Evolutionary conservation across 2,888 invertebrate species (phyloP), one percentile per base, ranked within the genome.

Genomic region (Diplazon laetatorius): DNA sequence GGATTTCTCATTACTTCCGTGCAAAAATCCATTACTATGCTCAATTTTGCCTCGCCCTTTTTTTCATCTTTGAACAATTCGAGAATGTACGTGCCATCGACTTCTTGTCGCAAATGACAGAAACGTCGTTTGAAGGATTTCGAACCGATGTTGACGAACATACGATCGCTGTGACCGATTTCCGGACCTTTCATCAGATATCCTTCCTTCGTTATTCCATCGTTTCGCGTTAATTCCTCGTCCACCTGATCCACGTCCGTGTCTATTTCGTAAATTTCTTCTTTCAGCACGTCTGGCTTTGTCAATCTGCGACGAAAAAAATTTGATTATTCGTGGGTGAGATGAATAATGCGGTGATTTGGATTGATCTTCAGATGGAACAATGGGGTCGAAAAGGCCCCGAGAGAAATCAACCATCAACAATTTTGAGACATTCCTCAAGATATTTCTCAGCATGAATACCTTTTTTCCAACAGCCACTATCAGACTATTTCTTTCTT

Each of bases 31-130:
- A 98, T 96, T 82, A 97, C 97, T 89, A 98, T 96, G 39, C 97
- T 96, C 82, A 97, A 95, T 92, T 98, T 98, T 0, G 97, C 96
- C 86, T 98, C 98, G 25, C 95, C 95, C 91, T 97, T 97, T 89
- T 96, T 96, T 80, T 98, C 97, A 91, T 98, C 98, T 92, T 98
- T 98, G 91, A 97, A 97, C 84, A 98, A 94, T 91, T 98, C 97
- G 66, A 98, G 93, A 87, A 97, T 96, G 87, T 97, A 97, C 0
- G 97, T 97, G 55, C 97, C 97, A 89, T 98, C 97, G 35, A 97
- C 95, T 92, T 97, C 97, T 90, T 96, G 95, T 80, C 97, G 94
- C 89, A 98, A 93, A 92, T 96, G 96, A 92, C 97, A 97, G 91
- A 96, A 98, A 81, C 96, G 93, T 90, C 97, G 93, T 92, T 98